Base-by-base conservation (phyloP, 1,140 invertebrate genomes). In the Campodea augens region DNA sequence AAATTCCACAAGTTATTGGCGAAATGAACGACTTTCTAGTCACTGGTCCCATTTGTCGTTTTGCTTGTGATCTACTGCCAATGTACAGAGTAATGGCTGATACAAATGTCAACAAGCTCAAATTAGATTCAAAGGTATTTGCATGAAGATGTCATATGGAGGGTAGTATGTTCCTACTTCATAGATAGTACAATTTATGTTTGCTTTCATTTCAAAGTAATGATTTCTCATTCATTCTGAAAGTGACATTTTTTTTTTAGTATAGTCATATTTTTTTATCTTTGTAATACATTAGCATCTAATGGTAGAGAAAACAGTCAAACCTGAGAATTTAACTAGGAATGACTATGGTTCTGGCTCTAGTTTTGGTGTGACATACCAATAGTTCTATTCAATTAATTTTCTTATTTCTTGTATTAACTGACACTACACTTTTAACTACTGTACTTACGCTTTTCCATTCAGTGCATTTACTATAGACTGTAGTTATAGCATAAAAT, bases 31-130 rank as follows among this genome's bases (percentile, higher is more conserved):
- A 51, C 18, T 61, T 70, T 49, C 77, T 80, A 39, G 65, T 69
- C 5, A 70, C 85, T 13, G 87, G 84, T 0, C 82, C 86, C 1
- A 78, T 93, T 69, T 72, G 74, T 45, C 69, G 87, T 44, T 89
- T 88, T 59, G 79, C 84, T 5, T 69, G 72, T 51, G 90, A 95
- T 66, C 58, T 91, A 37, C 61, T 72, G 4, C 64, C 85, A 3
- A 58, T 87, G 41, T 64, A 87, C 13, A 75, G 77, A 54, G 67
- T 76, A n/a, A 60, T 83, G 47, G 65, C 63, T 21, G 70, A 72
- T 51, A 60, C 68, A 1, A 65, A 70, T 25, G 62, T 66, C 1
- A 61, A 65, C 0, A 67, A 70, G 43, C 57, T 77, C 10, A 71
- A 72, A 19, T 60, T 84, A 1, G 70, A 79, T 44, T 62, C 72